These are phyloP conservation scores for Beroe forskalii DNA, from an alignment of 37 sponge, comb jelly and placozoan species.

Conservation along the genomic window DNA sequence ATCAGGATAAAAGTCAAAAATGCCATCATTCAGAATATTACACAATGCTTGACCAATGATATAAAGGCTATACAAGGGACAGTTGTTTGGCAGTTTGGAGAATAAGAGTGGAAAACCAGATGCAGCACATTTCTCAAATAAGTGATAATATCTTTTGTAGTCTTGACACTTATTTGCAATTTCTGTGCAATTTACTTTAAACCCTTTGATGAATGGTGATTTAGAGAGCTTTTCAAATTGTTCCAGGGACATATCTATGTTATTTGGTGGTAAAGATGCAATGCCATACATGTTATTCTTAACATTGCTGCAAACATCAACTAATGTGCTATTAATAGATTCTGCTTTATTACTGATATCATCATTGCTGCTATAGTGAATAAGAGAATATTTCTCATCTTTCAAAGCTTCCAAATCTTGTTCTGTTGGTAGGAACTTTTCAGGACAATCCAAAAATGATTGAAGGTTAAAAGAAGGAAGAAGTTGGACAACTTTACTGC, in stretches of 20 bases:
- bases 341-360: not conserved
- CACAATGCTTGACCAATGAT: constrained; percentile 14
- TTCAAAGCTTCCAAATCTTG: not conserved
- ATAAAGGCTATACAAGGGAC: not conserved
- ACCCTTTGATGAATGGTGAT: not conserved
- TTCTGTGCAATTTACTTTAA: not conserved
- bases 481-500: not conserved
- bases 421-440: not conserved
- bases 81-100: not conserved
- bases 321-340: not conserved
- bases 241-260: not conserved
- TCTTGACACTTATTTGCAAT: not conserved
- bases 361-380: not conserved
- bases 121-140: constrained; percentile 15
- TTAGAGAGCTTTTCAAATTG: not conserved
- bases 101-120: not conserved
- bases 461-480: not conserved
- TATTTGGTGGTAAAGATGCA: not conserved
- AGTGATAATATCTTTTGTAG: constrained; percentile 24
- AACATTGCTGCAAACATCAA: not conserved
- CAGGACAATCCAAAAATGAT: not conserved
- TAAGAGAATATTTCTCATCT: not conserved
- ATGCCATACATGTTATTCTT: not conserved
- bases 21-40: constrained; percentile 19
- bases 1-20: constrained; percentile 50